A percentile compares a stretch with the other conserved stretches of the same genome.
Conservation (phyloP, 2,113 vertebrate species). For the Stictonetta naevosa region DNA sequence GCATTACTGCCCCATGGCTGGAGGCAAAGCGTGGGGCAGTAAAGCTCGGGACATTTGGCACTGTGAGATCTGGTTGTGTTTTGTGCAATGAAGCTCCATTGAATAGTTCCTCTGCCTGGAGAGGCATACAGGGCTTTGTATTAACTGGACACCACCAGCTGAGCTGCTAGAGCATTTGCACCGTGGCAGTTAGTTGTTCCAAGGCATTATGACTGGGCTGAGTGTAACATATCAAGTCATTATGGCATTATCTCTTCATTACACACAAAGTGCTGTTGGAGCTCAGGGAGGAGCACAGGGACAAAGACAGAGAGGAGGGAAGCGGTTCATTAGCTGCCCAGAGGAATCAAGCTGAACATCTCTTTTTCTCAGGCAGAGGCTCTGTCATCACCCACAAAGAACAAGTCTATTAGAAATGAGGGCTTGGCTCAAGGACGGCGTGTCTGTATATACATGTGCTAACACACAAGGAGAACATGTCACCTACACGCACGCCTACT, state of each 20-base stretch:
- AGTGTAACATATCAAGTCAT: background rate
- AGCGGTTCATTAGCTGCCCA: constrained; percentile 28
- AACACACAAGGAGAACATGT: background rate
- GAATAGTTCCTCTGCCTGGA: background rate
- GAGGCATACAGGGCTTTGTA: background rate
- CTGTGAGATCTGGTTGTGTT: background rate
- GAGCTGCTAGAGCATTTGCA: background rate
- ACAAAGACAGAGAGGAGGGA: background rate
- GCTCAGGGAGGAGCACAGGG: background rate
- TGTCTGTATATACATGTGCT: background rate
- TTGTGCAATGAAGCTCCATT: background rate
- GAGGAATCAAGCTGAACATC: constrained; percentile 13
- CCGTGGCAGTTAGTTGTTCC: background rate
- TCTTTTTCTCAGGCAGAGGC: background rate
- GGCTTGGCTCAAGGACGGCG: background rate
- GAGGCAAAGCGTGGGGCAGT: background rate
- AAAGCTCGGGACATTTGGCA: background rate
- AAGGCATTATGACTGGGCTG: background rate
- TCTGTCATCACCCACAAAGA: background rate
- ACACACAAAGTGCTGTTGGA: background rate
- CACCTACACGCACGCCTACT: background rate
- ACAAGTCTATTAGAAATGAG: background rate
- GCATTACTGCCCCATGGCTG: background rate
- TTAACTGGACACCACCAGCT: background rate
- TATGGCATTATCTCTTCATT: constrained; percentile 39